Percentiles rank a stretch among this genome's conserved stretches.
phyloP scores from a whole-genome alignment of 2,888 invertebrate species.

The Andrena hattorfiana region DNA sequence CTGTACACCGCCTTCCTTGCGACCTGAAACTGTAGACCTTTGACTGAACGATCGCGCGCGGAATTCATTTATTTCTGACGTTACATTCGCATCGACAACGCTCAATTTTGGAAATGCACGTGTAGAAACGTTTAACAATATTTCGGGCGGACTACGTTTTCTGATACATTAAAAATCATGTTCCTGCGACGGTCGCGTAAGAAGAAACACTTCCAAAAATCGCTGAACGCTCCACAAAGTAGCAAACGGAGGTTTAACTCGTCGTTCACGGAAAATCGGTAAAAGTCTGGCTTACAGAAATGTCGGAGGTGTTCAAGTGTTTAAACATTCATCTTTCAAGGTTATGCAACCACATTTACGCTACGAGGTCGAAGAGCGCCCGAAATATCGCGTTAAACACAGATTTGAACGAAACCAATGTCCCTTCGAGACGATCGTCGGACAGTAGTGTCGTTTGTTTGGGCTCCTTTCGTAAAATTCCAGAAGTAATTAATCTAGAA shows the following conservation, averaged over 20 bases:
- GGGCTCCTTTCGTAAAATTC: conserved; percentile 74
- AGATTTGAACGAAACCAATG: not conserved
- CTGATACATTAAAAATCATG: conserved; percentile 12
- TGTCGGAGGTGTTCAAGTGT: not conserved
- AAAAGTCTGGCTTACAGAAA: not conserved
- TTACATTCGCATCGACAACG: not conserved
- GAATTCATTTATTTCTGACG: not conserved
- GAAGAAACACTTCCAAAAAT: not conserved
- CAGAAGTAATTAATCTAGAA: conserved; percentile 75
- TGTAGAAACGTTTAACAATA: not conserved
- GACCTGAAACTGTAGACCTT: not conserved
- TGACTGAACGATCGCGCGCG: not conserved
- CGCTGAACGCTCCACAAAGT: accelerated
- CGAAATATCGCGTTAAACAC: not conserved
- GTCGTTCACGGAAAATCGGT: not conserved
- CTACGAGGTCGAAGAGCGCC: conserved; percentile 70
- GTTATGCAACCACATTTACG: conserved; percentile 64
- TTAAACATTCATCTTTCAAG: conserved; percentile 39
- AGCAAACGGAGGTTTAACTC: not conserved
- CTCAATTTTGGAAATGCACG: not conserved
- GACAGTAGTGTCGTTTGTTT: conserved; percentile 74
- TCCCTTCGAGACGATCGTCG: conserved; percentile 60
- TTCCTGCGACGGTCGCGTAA: not conserved
- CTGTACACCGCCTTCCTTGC: not conserved
- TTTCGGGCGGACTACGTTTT: not conserved